Conservation (phyloP, 2,113 vertebrate species). For the Pterocles gutturalis region DNA sequence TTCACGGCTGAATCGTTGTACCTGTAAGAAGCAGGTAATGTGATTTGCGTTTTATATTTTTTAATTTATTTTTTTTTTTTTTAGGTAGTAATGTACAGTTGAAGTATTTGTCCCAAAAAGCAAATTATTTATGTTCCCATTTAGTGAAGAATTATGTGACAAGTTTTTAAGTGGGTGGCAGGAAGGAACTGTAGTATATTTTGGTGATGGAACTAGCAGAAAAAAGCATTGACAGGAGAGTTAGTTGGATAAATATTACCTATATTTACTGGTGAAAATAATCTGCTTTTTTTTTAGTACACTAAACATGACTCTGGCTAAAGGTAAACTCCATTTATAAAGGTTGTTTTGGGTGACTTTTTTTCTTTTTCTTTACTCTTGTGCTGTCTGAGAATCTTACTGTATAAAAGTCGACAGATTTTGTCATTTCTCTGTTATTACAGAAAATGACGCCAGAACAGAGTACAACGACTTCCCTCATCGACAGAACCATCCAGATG, state of each 20-base stretch:
- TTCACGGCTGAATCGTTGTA: no score
- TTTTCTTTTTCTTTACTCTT: not conserved
- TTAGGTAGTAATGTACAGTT: not conserved
- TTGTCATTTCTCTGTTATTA: fast-evolving
- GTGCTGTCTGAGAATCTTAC: not conserved
- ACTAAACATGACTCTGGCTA: not conserved
- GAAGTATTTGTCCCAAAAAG: not conserved
- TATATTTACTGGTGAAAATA: not conserved
- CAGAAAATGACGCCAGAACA: constrained; percentile 75
- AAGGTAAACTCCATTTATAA: not conserved
- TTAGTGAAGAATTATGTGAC: not conserved
- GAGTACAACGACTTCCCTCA: constrained; percentile 78
- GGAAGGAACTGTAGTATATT: not conserved
- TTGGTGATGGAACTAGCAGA: not conserved
- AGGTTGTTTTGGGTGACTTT: not conserved
- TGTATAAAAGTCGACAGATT: not conserved
- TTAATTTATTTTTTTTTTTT: no score
- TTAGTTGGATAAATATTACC: not conserved
- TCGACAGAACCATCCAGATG: constrained; percentile 90
- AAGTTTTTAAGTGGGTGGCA: not conserved
- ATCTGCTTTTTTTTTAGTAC: not conserved
- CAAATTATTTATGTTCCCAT: not conserved
- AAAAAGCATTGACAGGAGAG: not conserved
- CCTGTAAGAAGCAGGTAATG: not conserved
- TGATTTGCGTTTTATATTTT: not conserved